Percentiles rank a stretch among this genome's conserved stretches.
Conservation (phyloP, 2,888 invertebrate genomes). For the Cryptocephalus moraei region DNA sequence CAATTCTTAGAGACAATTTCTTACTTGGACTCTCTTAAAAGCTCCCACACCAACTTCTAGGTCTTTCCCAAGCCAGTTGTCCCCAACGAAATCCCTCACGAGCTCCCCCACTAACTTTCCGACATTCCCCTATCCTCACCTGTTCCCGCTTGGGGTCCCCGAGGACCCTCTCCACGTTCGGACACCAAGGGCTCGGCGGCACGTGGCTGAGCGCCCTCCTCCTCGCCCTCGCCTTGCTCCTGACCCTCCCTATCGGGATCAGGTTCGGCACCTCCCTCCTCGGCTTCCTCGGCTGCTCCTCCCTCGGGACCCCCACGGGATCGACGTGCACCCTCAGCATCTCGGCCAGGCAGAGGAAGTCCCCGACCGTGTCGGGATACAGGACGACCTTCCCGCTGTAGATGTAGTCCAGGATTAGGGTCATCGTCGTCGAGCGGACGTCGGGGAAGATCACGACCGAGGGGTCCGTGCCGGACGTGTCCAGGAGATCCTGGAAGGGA, state of each 20-base stretch:
- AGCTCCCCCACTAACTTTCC: too few relatives aligned
- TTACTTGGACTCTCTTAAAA: too few relatives aligned
- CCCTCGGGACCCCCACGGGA: neutral
- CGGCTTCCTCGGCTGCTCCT: neutral
- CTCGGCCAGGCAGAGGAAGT: slow-evolving; percentile 49
- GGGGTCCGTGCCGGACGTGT: slow-evolving; percentile 40
- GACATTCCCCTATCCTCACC: too few relatives aligned
- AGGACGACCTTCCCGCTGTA: slow-evolving; percentile 57
- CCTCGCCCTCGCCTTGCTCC: slow-evolving; percentile 9
- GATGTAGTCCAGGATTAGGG: slow-evolving; percentile 54
- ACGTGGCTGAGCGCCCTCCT: slow-evolving; percentile 43
- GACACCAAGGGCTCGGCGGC: slow-evolving; percentile 48
- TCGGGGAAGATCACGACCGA: slow-evolving; percentile 56
- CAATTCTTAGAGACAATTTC: too few relatives aligned
- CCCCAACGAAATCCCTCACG: too few relatives aligned
- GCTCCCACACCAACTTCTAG: too few relatives aligned
- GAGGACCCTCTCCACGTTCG: slow-evolving; percentile 31
- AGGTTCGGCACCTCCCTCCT: slow-evolving; percentile 28
- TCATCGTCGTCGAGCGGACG: slow-evolving; percentile 50
- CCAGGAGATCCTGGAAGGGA: slow-evolving; percentile 27
- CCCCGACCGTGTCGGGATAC: slow-evolving; percentile 45
- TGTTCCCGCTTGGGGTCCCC: slow-evolving; percentile 27
- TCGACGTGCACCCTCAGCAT: slow-evolving; percentile 28
- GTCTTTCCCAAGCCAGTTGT: too few relatives aligned
- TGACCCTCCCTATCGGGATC: slow-evolving; percentile 22